These are phyloP conservation scores for Chironomus riparius DNA, from an alignment of 2,888 invertebrate genomes.

Conservation along the genomic window DNA sequence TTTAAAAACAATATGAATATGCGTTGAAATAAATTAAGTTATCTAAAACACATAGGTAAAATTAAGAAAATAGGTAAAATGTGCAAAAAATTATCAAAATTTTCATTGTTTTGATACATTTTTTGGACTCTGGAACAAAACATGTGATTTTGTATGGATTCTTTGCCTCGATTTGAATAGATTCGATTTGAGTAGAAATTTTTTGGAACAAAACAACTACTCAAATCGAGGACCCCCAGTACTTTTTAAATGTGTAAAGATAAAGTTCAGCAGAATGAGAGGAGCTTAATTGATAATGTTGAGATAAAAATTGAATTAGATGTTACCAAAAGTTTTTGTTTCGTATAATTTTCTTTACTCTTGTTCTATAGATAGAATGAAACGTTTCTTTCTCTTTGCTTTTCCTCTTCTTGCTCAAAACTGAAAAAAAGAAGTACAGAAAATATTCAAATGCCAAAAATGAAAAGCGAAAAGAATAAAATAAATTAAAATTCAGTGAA, in stretches of 20 bases:
- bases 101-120: no score
- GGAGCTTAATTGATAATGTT: background rate
- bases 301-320: background rate
- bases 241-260: background rate
- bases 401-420: background rate
- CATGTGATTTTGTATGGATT: no score
- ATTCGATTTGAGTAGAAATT: no score
- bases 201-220: no score
- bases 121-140: no score
- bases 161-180: no score
- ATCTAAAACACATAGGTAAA: no score
- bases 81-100: no score
- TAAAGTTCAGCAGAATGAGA: background rate
- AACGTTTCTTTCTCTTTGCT: background rate
- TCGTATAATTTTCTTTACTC: background rate
- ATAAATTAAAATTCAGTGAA: slow-evolving; percentile 21
- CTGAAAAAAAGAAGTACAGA: background rate
- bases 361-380: background rate
- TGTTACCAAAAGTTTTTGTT: background rate
- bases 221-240: no score
- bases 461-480: background rate
- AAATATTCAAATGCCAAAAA: background rate
- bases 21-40: no score
- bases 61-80: no score
- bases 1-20: no score